Evolutionary conservation across 2,113 vertebrate species (phyloP).

Genomic region (Brienomyrus longianalis): DNA sequence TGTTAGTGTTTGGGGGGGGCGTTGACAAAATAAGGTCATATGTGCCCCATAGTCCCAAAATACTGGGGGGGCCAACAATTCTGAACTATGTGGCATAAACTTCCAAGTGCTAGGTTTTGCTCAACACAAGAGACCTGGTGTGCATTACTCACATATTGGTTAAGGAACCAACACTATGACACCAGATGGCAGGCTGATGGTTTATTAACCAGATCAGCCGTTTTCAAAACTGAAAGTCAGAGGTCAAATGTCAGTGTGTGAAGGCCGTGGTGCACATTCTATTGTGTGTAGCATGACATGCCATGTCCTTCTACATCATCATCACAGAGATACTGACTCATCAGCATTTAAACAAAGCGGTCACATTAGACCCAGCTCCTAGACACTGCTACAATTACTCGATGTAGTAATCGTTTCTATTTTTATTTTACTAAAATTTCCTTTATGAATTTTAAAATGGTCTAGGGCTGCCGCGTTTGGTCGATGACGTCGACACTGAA

Average conservation of each 20-base stretch:
- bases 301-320: no score
- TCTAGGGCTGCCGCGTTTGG: no score
- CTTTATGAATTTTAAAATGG: no score
- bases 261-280: background rate
- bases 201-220: background rate
- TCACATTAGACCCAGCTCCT: no score
- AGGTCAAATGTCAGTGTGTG: background rate
- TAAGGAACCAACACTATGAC: background rate
- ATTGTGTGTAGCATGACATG: background rate
- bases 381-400: no score
- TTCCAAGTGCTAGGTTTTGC: background rate
- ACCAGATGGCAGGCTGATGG: background rate
- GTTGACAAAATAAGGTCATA: background rate
- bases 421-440: no score
- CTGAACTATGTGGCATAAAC: background rate
- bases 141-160: background rate
- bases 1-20: background rate
- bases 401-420: no score
- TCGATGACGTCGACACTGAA: no score
- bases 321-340: background rate
- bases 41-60: background rate
- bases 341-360: background rate
- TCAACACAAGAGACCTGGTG: background rate
- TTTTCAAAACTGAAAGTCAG: background rate
- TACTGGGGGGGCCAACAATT: background rate